Percentiles rank a stretch among this genome's conserved stretches.
Evolutionary conservation across 2,888 invertebrate species (phyloP).

Genomic region (Melipona bicolor): DNA sequence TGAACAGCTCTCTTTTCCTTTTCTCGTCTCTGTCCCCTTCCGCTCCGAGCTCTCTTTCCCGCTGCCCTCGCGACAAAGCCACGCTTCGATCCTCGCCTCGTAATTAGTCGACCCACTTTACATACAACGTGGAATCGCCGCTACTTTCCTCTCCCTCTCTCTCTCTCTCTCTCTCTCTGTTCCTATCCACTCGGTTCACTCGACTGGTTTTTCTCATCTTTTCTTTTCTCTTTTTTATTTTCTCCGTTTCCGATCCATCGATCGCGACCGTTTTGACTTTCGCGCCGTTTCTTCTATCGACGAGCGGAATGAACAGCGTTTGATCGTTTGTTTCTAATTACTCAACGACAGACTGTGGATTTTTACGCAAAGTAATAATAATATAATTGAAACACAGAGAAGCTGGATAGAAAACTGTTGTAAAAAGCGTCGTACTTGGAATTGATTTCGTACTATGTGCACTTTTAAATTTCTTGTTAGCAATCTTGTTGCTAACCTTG

Average conservation of each 20-base stretch:
- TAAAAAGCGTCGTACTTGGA: too few relatives aligned
- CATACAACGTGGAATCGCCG: constrained; percentile 50
- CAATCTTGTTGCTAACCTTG: too few relatives aligned
- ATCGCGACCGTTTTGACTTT: constrained; percentile 47
- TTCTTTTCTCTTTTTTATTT: not conserved
- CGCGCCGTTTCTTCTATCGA: not conserved
- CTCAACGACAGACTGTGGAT: too few relatives aligned
- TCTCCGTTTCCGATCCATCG: constrained; percentile 44
- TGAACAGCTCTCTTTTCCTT: constrained; percentile 28
- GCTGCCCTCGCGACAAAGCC: constrained; percentile 55
- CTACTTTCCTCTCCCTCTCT: constrained; percentile 24
- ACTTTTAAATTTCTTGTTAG: too few relatives aligned
- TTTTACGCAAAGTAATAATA: too few relatives aligned
- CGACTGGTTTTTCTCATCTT: not conserved
- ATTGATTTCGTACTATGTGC: too few relatives aligned
- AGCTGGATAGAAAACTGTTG: too few relatives aligned
- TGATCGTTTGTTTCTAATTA: too few relatives aligned
- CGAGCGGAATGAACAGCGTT: too few relatives aligned
- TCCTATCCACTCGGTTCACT: not conserved
- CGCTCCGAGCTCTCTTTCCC: not conserved
- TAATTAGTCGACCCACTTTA: constrained; percentile 70
- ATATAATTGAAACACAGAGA: too few relatives aligned
- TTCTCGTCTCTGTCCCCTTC: constrained; percentile 5
- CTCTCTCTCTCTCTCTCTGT: constrained; percentile 17
- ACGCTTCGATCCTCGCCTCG: constrained; percentile 63